Conservation (phyloP, 92 coral and sea anemone species). For the Muricea muricata region DNA sequence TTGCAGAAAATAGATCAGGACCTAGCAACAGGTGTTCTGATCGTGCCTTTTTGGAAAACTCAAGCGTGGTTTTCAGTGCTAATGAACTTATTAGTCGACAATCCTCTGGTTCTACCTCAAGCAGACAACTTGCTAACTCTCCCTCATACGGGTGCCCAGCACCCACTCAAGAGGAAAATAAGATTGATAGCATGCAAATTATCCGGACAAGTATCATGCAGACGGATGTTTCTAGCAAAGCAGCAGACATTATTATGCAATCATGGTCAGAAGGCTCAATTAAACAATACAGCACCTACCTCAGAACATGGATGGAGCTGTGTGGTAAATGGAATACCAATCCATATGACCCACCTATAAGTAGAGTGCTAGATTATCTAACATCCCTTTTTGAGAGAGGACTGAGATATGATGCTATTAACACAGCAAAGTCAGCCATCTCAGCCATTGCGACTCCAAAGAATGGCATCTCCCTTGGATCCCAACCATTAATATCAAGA, state of each 20-base stretch:
- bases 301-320: slow-evolving; percentile 39
- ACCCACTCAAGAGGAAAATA: slow-evolving; percentile 49
- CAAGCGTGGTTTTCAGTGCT: slow-evolving; percentile 61
- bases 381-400: too few species aligned
- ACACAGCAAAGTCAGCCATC: slow-evolving; percentile 55
- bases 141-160: slow-evolving; percentile 56
- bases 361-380: too few species aligned
- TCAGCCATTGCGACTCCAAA: slow-evolving; percentile 55
- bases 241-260: slow-evolving; percentile 44
- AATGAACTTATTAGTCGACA: slow-evolving; percentile 38
- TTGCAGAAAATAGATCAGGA: slow-evolving; percentile 61
- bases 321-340: slow-evolving; percentile 49
- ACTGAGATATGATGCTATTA: slow-evolving; percentile 44
- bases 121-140: slow-evolving; percentile 26
- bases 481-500: slow-evolving; percentile 46
- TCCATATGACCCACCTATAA: slow-evolving; percentile 12
- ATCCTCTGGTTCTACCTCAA: slow-evolving; percentile 48
- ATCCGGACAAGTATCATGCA: slow-evolving; percentile 55
- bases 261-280: slow-evolving; percentile 52
- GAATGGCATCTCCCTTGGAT: slow-evolving; percentile 34
- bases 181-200: slow-evolving; percentile 64
- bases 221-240: slow-evolving; percentile 55
- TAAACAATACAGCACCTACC: slow-evolving; percentile 54
- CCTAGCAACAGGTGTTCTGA: slow-evolving; percentile 52
- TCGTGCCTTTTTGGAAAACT: slow-evolving; percentile 51